Percentiles rank a stretch among this genome's conserved stretches.
These are phyloP conservation scores for Actinernus sp. DNA, from an alignment of 92 coral and sea anemone genomes.

Conservation along the genomic window DNA sequence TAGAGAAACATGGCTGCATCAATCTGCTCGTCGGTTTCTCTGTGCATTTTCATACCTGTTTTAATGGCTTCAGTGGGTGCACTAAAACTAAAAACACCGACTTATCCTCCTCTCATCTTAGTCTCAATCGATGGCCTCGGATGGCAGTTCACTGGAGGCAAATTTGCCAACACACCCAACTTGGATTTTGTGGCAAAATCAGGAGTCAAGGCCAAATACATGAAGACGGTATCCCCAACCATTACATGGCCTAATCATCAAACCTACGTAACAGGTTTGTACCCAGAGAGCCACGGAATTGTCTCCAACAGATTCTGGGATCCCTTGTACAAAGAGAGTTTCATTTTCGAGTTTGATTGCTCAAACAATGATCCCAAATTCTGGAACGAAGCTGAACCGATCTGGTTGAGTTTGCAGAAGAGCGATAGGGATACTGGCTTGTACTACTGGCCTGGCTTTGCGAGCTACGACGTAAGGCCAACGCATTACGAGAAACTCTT, in stretches of 20 bases:
- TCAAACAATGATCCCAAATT: constrained; percentile 46
- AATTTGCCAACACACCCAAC: constrained; percentile 64
- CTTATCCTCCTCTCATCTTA: constrained; percentile 57
- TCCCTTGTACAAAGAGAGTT: constrained; percentile 30
- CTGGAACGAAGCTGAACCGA: constrained; percentile 50
- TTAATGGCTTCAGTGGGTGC: too few relatives aligned
- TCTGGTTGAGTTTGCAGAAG: constrained; percentile 60
- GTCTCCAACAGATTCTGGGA: constrained; percentile 55
- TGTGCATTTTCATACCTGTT: too few relatives aligned
- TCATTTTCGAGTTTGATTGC: constrained; percentile 42
- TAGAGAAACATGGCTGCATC: too few relatives aligned
- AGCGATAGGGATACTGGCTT: constrained; percentile 32
- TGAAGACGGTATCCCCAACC: constrained; percentile 16
- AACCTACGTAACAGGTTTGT: constrained; percentile 33
- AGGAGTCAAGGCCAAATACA: constrained; percentile 53
- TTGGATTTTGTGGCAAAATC: constrained; percentile 60
- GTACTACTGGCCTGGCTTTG: constrained; percentile 52
- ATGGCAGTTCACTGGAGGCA: constrained; percentile 70
- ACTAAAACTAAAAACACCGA: too few relatives aligned
- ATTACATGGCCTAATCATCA: constrained; percentile 60
- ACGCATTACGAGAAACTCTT: constrained; percentile 22
- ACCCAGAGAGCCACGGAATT: constrained; percentile 59
- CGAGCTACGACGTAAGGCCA: constrained; percentile 22
- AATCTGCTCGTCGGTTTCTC: too few relatives aligned
- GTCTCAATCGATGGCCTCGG: constrained; percentile 87